phyloP scores from a whole-genome alignment of 2,888 invertebrate genomes.

The Metallyticus violacea region DNA sequence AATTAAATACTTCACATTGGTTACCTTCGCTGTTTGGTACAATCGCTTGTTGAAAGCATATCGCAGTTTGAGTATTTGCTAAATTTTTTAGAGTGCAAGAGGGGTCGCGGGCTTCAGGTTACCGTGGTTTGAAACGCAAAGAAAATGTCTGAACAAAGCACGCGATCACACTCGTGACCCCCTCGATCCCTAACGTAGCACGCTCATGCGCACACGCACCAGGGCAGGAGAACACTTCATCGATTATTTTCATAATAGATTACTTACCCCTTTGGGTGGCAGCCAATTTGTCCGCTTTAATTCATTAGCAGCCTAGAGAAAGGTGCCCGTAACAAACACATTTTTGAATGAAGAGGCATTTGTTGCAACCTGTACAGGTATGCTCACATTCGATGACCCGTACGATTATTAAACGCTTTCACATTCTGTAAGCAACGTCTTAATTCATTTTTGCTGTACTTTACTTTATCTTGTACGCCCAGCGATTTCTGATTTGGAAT shows the following conservation, averaged over 20 bases:
- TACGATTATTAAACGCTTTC: too few species aligned
- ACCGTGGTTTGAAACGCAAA: background rate
- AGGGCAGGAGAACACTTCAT: background rate
- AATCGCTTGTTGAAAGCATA: too few species aligned
- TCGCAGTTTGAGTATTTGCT: too few species aligned
- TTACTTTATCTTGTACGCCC: too few species aligned
- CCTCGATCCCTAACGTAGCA: background rate
- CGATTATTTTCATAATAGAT: background rate
- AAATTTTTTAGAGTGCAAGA: too few species aligned
- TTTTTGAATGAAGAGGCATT: background rate
- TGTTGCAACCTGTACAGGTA: too few species aligned
- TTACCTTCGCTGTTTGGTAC: too few species aligned
- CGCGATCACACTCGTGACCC: background rate
- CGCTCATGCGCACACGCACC: background rate
- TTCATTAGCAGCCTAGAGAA: background rate
- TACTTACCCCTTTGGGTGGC: background rate
- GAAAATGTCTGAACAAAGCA: background rate
- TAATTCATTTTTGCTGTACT: too few species aligned
- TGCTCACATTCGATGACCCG: too few species aligned
- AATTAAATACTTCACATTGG: too few species aligned
- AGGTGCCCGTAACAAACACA: background rate
- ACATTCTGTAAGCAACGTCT: too few species aligned
- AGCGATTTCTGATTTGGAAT: too few species aligned
- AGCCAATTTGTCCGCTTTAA: background rate
- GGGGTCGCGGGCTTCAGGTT: background rate